A percentile compares a stretch with the other conserved stretches of the same genome.
phyloP scores from a whole-genome alignment of 1,140 invertebrate species.

The Caerostris extrusa region DNA sequence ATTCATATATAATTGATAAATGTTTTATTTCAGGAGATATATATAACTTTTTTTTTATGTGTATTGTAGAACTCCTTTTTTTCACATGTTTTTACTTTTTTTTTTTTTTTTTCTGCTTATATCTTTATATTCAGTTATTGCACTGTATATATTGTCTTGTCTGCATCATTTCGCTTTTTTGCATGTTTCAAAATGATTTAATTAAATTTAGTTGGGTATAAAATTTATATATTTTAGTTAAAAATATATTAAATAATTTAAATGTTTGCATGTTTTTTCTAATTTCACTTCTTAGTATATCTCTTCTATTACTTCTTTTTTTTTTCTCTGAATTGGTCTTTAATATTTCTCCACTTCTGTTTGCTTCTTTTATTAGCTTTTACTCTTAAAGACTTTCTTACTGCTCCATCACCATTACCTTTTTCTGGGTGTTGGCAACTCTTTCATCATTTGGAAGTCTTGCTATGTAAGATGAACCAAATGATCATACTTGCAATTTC shows the following conservation, averaged over 20 bases:
- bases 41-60: not conserved
- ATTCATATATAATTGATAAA: too few species aligned
- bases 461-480: not conserved
- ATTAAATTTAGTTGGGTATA: too few species aligned
- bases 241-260: too few species aligned
- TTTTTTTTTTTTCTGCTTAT: too few species aligned
- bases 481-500: not conserved
- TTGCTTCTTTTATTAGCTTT: conserved; percentile 6
- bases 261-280: too few species aligned
- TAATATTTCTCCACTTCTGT: not conserved
- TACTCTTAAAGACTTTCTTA: not conserved
- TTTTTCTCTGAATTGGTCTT: not conserved
- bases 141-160: too few species aligned
- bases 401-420: not conserved
- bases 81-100: not conserved
- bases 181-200: too few species aligned
- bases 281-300: too few species aligned
- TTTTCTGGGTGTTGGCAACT: not conserved
- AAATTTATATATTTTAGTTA: too few species aligned
- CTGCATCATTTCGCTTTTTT: too few species aligned
- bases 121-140: too few species aligned
- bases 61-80: not conserved
- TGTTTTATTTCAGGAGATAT: not conserved
- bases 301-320: not conserved
- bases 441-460: not conserved